Base-by-base conservation (phyloP, 2,797 vertebrate species). In the Hoplostethus mediterraneus region DNA sequence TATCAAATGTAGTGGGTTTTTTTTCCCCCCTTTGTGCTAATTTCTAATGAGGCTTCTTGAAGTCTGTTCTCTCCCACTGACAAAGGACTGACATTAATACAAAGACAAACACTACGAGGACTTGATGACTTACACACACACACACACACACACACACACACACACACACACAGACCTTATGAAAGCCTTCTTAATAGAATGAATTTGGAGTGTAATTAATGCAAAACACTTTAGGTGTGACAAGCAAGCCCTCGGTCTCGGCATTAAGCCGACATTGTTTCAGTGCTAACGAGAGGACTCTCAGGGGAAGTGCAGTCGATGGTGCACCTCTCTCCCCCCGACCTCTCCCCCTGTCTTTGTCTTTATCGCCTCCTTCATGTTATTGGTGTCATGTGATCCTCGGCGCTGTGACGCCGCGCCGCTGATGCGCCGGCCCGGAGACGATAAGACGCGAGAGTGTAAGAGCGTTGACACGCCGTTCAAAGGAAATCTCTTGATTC, bases 181-280 rank as follows among this genome's bases (percentile, higher is more conserved):
- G 77, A 73, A 84, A 79, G 69, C 75, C 68, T 63, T 87, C 87
- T 88, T 90, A 92, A 88, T 82, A 81, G 87, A 86, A 71, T 73
- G 71, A 82, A 82, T 86, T 85, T 80, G 58, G 67, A 73, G 40
- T 89, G 77, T 91, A 92, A 92, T 93, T 82, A 89, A 92, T 87
- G 80, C 81, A 88, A 92, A 91, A 87, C 87, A 87, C 86, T 90
- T 85, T 89, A 83, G 63, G 73, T 91, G 86, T 90, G 85, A 90
- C 77, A 85, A 77, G 79, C 76, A 80, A 77, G 75, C 76, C 77
- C 80, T 70, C 73, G 74, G 81, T 91, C 77, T 82, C 68, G 11
- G 81, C 74, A 87, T 87, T 87, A 87, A 85, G 80, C 71, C 80
- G 65, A 83, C 84, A 89, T 91, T 91, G 90, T 93, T 90, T 90